Percentiles rank a stretch among this genome's conserved stretches.
Evolutionary conservation across 2,888 invertebrate species (phyloP).

Genomic region (Apodemia duryi): DNA sequence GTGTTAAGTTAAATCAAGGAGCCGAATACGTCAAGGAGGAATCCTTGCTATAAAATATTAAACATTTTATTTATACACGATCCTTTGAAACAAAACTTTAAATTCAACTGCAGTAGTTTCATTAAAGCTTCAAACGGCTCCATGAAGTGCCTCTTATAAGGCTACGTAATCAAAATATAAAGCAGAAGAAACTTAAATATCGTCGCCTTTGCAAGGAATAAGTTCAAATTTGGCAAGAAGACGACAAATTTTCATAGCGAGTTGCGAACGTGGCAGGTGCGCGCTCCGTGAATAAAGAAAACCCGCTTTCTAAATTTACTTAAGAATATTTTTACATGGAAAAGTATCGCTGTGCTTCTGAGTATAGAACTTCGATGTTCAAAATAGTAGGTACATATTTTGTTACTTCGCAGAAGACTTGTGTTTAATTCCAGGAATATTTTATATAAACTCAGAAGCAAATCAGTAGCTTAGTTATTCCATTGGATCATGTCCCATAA

Average conservation of each 20-base stretch:
- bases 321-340: constrained; percentile 58
- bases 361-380: neutral
- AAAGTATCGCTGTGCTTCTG: constrained; percentile 27
- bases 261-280: constrained; percentile 53
- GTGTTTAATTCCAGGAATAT: no score
- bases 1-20: no score
- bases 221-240: constrained; percentile 61
- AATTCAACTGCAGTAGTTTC: constrained; percentile 17
- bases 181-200: constrained; percentile 41
- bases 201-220: constrained; percentile 49
- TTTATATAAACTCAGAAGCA: no score
- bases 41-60: neutral
- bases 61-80: neutral
- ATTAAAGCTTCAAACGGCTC: constrained; percentile 23
- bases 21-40: neutral
- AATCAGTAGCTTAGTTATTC: no score
- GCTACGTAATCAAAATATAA: constrained; percentile 41
- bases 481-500: no score
- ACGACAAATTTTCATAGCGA: constrained; percentile 67
- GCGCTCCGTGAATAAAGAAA: constrained; percentile 58
- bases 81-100: constrained; percentile 10
- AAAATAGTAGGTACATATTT: neutral
- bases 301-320: constrained; percentile 42
- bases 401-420: no score
- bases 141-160: constrained; percentile 22